A percentile compares a stretch with the other conserved stretches of the same genome.
phyloP scores from a whole-genome alignment of 2,888 invertebrate species.

The Epirrhoe tristata region DNA sequence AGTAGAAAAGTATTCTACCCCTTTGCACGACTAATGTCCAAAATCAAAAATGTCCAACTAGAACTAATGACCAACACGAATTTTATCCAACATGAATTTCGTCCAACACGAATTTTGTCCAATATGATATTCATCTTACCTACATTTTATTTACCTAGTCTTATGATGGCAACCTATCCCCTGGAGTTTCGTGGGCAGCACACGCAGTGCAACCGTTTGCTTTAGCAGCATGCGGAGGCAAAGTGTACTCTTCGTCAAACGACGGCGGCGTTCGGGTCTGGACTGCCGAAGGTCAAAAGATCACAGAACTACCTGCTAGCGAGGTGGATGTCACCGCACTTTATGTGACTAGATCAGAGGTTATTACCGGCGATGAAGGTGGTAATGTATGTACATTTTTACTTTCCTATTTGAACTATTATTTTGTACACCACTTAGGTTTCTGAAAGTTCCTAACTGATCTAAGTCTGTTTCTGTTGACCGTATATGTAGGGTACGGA shows the following conservation, averaged over 20 bases:
- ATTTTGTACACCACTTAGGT: no score
- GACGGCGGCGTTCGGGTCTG: conserved; percentile 87
- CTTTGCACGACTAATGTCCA: no score
- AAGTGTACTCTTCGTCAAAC: conserved; percentile 86
- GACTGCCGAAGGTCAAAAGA: conserved; percentile 70
- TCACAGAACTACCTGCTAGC: conserved; percentile 65
- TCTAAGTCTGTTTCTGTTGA: no score
- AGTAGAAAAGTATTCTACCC: no score
- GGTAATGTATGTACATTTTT: conserved; percentile 82
- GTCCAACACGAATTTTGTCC: no score
- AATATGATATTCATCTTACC: no score
- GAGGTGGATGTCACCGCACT: conserved; percentile 72
- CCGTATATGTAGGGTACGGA: no score
- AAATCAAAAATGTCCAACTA: no score
- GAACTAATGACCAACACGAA: no score
- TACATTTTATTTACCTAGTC: conserved; percentile 49
- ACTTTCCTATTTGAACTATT: not conserved
- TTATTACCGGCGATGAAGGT: conserved; percentile 87
- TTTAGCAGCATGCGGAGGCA: conserved; percentile 79
- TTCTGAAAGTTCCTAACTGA: no score
- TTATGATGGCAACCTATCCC: conserved; percentile 63
- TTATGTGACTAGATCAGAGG: conserved; percentile 66
- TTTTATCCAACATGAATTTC: no score
- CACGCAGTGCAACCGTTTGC: conserved; percentile 87
- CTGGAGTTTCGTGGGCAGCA: conserved; percentile 77